phyloP scores from a whole-genome alignment of 2,113 vertebrate species.

The Candoia aspera region DNA sequence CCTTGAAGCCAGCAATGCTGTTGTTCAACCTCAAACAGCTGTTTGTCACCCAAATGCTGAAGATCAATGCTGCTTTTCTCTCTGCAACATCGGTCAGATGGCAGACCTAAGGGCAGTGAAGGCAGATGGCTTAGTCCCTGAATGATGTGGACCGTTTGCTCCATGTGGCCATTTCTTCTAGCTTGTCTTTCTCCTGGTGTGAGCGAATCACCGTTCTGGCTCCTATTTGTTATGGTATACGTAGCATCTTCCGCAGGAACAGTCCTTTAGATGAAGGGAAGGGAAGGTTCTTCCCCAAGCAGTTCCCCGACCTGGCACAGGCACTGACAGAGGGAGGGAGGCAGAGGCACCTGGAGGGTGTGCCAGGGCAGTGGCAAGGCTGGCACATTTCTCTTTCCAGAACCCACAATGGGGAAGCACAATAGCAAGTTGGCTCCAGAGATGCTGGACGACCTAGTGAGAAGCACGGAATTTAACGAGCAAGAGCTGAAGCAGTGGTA shows the following conservation, averaged over 20 bases:
- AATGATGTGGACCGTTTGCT: not conserved
- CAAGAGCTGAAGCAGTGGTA: conserved; percentile 99
- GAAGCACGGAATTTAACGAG: conserved; percentile 96
- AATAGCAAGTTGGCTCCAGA: conserved; percentile 97
- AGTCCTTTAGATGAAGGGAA: not conserved
- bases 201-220: not conserved
- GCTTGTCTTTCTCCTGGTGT: not conserved
- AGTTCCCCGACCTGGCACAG: not conserved
- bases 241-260: not conserved
- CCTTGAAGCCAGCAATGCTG: not conserved
- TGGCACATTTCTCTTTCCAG: conserved; percentile 30
- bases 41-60: not conserved
- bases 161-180: not conserved
- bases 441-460: conserved; percentile 94
- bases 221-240: not conserved
- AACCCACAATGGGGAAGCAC: conserved; percentile 91
- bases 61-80: not conserved
- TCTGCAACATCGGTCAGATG: not conserved
- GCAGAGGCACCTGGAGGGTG: not conserved
- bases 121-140: not conserved
- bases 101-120: not conserved
- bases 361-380: not conserved
- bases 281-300: not conserved
- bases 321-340: not conserved
- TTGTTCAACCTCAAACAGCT: not conserved